Evolutionary conservation across 2,888 invertebrate genomes (phyloP), one percentile per base, ranked within the genome.

Genomic region (Cosmorhoe ocellata): DNA sequence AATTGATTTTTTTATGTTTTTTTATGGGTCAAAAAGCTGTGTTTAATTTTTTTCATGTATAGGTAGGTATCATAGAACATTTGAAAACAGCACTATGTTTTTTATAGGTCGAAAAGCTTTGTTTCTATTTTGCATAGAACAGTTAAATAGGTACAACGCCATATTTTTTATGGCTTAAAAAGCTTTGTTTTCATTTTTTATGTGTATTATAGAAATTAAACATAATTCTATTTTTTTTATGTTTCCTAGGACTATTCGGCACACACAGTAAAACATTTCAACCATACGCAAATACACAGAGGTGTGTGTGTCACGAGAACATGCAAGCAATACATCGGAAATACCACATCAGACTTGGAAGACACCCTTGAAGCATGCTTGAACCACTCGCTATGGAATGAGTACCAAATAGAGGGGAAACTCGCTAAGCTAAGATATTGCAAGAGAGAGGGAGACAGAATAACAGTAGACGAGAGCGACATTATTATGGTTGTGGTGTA

Each of bases 201-300:
- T n/a, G n/a, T n/a, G n/a, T n/a, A n/a, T n/a, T n/a, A n/a, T n/a
- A n/a, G n/a, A n/a, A n/a, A n/a, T n/a, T n/a, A n/a, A n/a, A n/a
- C n/a, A n/a, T n/a, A n/a, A n/a, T n/a, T n/a, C n/a, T n/a, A n/a
- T n/a, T n/a, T n/a, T n/a, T n/a, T n/a, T n/a, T n/a, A n/a, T n/a
- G n/a, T 13, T 46, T 41, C 2, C 37, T 74, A 89, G 88, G 78
- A 62, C 47, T 88, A 86, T 56, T 86, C 88, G 47, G 78, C 71
- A 0, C 54, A 81, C 49, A 78, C 56, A 52, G 46, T 71, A 8
- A 87, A 87, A 59, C 88, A 89, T 58, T 89, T 71, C 60, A 84
- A 89, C 51, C 84, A 87, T 59, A 79, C 85, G 41, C 74, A 79
- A 63, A 73, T 89, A 65, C 87, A 89, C 42, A 69, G 86, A 66